phyloP scores from a whole-genome alignment of 1,140 invertebrate species.

The Micrasema longulum region DNA sequence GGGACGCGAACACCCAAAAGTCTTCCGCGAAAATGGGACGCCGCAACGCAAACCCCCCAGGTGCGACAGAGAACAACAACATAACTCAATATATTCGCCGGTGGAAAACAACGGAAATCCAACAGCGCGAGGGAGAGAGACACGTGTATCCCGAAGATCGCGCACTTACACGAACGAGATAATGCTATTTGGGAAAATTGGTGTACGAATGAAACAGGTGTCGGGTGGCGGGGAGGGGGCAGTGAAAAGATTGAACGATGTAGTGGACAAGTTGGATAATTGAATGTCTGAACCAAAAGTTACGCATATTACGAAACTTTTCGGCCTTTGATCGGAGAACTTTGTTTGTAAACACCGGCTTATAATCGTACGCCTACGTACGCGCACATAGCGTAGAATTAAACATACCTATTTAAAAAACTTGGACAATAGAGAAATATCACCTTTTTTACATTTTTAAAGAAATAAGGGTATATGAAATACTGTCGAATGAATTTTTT shows the following conservation, averaged over 20 bases:
- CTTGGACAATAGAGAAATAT: too few relatives aligned
- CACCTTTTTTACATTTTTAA: too few relatives aligned
- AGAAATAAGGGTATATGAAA: too few relatives aligned
- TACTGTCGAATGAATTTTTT: too few relatives aligned
- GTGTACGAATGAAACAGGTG: constrained; percentile 20
- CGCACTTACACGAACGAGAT: constrained; percentile 9
- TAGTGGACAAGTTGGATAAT: constrained; percentile 25
- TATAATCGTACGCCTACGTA: too few relatives aligned
- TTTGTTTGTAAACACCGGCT: neutral
- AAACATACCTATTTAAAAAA: too few relatives aligned
- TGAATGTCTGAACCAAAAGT: constrained; percentile 38
- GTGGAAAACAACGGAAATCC: constrained; percentile 21
- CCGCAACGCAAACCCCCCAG: neutral
- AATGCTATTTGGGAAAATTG: constrained; percentile 11
- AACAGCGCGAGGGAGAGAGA: constrained; percentile 9
- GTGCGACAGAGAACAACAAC: constrained; percentile 12
- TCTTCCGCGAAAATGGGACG: neutral
- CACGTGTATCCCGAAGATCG: neutral
- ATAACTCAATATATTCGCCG: neutral
- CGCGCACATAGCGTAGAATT: too few relatives aligned
- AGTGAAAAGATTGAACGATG: neutral
- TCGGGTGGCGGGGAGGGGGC: neutral
- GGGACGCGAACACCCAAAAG: constrained; percentile 18
- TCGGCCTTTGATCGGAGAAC: neutral
- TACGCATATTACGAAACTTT: constrained; percentile 7